phyloP scores from a whole-genome alignment of 2,113 vertebrate species.

The Ceyx margarethae region DNA sequence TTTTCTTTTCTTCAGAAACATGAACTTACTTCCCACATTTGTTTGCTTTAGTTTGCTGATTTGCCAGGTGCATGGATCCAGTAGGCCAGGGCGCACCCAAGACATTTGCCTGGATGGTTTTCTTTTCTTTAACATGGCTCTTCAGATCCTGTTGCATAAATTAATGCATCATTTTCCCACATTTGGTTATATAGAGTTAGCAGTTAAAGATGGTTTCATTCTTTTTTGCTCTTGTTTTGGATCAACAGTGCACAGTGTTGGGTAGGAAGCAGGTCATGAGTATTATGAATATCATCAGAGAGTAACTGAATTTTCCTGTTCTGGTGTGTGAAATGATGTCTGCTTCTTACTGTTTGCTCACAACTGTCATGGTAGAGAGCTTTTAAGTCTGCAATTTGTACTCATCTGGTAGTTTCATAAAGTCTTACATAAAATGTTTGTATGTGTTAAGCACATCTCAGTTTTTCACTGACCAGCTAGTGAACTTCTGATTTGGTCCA shows the following conservation, averaged over 20 bases:
- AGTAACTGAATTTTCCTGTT: neutral
- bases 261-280: neutral
- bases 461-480: neutral
- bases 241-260: neutral
- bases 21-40: conserved; percentile 79
- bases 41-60: conserved; percentile 79
- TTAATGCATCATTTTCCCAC: conserved; percentile 67
- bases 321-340: neutral
- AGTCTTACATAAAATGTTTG: neutral
- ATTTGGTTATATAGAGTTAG: conserved; percentile 35
- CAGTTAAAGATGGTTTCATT: neutral
- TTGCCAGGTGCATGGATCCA: conserved; percentile 75
- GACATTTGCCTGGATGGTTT: conserved; percentile 63
- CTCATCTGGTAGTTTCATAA: neutral
- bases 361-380: neutral
- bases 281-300: neutral
- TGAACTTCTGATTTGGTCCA: neutral
- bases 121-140: conserved; percentile 48
- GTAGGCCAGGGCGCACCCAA: conserved; percentile 52
- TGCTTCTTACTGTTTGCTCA: neutral
- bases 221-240: neutral
- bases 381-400: neutral
- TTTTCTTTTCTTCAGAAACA: conserved; percentile 82
- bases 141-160: conserved; percentile 65
- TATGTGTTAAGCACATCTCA: neutral